These are phyloP conservation scores for Azemiops feae DNA, from an alignment of 2,113 vertebrate genomes.

Conservation along the genomic window DNA sequence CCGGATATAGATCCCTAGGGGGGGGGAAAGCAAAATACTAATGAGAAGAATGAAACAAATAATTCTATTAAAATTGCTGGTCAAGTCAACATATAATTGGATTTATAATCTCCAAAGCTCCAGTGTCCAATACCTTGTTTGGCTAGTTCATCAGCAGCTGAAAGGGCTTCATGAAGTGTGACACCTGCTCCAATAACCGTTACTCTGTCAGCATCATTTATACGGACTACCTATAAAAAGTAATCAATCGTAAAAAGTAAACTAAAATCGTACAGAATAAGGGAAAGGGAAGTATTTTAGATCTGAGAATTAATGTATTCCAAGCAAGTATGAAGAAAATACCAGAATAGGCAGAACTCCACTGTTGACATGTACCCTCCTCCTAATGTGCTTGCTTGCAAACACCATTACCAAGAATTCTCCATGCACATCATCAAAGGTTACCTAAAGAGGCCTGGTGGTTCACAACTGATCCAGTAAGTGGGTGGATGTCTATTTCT, in stretches of 20 bases:
- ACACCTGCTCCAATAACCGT: slow-evolving; percentile 84
- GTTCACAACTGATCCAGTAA: neutral
- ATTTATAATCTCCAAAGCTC: neutral
- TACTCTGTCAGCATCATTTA: slow-evolving; percentile 73
- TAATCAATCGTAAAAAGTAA: neutral
- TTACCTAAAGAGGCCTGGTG: neutral
- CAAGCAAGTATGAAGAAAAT: neutral
- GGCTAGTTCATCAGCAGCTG: slow-evolving; percentile 75
- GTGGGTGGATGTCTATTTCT: neutral
- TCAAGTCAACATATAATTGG: neutral
- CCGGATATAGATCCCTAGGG: slow-evolving; percentile 76
- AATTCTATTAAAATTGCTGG: neutral
- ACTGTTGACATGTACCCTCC: neutral
- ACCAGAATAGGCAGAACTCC: neutral
- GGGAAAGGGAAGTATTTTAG: neutral
- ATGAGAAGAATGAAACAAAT: neutral
- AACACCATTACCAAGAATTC: neutral
- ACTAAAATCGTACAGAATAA: neutral
- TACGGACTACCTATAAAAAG: slow-evolving; percentile 73
- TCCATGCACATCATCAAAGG: neutral
- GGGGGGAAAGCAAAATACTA: neutral
- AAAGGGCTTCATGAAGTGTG: slow-evolving; percentile 83
- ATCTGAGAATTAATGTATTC: neutral
- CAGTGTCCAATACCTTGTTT: slow-evolving; percentile 68
- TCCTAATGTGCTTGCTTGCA: neutral